phyloP scores from a whole-genome alignment of 1,140 invertebrate species.

The Bombus waltoni region DNA sequence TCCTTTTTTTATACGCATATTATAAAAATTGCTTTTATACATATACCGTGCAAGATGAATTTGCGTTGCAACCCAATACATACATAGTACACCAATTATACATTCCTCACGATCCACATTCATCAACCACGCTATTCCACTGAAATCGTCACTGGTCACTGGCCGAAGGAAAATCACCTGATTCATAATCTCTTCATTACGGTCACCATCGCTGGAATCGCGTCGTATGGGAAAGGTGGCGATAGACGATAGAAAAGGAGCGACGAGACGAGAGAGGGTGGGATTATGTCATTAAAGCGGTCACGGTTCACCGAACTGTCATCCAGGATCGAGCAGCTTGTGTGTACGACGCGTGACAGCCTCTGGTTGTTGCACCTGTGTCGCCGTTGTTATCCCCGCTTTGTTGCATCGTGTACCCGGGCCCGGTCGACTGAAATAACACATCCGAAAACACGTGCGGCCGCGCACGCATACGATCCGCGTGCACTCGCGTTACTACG shows the following conservation, averaged over 20 bases:
- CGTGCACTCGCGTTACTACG: conserved; percentile 40
- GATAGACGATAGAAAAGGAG: too few relatives aligned
- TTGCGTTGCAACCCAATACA: too few relatives aligned
- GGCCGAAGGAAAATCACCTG: not conserved
- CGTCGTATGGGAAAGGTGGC: not conserved
- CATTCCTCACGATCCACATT: not conserved
- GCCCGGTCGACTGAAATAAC: conserved; percentile 60
- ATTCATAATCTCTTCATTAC: not conserved
- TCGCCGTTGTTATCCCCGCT: conserved; percentile 60
- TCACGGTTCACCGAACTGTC: conserved; percentile 66
- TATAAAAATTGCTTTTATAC: too few relatives aligned
- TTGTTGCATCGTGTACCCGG: conserved; percentile 51
- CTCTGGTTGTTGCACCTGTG: conserved; percentile 59
- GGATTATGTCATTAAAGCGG: conserved; percentile 66
- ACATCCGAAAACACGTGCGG: conserved; percentile 54
- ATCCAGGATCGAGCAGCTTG: conserved; percentile 50
- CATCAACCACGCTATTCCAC: not conserved
- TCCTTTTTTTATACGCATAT: too few relatives aligned
- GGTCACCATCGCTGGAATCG: not conserved
- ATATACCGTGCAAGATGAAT: too few relatives aligned
- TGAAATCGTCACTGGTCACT: not conserved
- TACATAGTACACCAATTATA: not conserved
- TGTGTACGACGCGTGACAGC: conserved; percentile 26
- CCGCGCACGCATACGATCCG: conserved; percentile 17
- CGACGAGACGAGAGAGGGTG: conserved; percentile 1